Conservation (phyloP, 2,888 invertebrate species). For the Agonopterix subpropinquella region DNA sequence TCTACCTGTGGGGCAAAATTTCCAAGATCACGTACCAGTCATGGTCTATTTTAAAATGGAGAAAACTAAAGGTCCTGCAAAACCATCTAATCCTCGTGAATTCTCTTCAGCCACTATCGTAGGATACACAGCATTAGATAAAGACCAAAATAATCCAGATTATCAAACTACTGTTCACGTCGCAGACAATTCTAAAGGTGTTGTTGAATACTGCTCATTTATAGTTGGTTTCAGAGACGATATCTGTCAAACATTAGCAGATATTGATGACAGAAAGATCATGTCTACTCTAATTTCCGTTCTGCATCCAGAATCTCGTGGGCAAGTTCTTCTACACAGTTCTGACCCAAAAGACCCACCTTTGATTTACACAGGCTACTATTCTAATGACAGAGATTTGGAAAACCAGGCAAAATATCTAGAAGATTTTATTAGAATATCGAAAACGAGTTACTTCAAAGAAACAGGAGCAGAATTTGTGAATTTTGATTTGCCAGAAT, state of each 20-base stretch:
- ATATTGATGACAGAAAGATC: conserved; percentile 13
- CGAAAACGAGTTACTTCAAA: conserved; percentile 48
- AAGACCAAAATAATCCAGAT: conserved; percentile 58
- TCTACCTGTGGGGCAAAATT: conserved; percentile 39
- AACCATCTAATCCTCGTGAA: background rate
- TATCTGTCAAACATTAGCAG: conserved; percentile 19
- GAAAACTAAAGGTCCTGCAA: conserved; percentile 25
- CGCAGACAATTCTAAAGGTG: conserved; percentile 11
- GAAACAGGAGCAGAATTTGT: conserved; percentile 33
- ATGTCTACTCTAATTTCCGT: conserved; percentile 11
- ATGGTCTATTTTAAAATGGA: conserved; percentile 23
- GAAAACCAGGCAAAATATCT: conserved; percentile 42
- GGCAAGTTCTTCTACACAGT: conserved; percentile 67
- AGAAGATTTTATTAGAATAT: conserved; percentile 33
- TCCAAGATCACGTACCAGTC: conserved; percentile 43
- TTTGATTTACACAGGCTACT: conserved; percentile 74
- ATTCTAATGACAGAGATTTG: conserved; percentile 67
- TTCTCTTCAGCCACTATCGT: conserved; percentile 12
- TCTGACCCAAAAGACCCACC: conserved; percentile 72
- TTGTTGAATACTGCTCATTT: conserved; percentile 15
- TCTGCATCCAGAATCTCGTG: conserved; percentile 63
- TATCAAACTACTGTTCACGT: conserved; percentile 29
- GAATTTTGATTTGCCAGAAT: conserved; percentile 18
- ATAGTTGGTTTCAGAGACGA: conserved; percentile 16
- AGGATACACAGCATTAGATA: conserved; percentile 71